Evolutionary conservation across 1,140 invertebrate genomes (phyloP), one percentile per base, ranked within the genome.

Genomic region (Muscidifurax raptorellus): DNA sequence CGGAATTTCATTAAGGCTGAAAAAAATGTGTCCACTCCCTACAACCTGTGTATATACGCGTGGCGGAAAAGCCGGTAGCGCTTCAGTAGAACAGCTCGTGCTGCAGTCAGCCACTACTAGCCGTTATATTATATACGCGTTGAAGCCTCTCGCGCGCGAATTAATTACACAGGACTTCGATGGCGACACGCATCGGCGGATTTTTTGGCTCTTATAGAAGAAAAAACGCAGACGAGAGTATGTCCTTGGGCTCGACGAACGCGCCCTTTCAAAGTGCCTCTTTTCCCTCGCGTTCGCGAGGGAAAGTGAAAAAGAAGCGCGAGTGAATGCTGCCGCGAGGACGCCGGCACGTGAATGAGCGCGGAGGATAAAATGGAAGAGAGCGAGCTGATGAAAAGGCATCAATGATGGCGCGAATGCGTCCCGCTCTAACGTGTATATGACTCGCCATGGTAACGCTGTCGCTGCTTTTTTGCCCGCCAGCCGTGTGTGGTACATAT

Each of bases 1-100:
- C 15, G 32, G 52, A 36, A 79, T 79, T 64, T 59, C 77, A 79
- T 79, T 79, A 79, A 36, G 77, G 52, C 59, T 27, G 76, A 32
- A 47, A 12, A 47, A 28, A 25, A 64, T 28, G 15, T 7, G 52
- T 47, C 47, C 69, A 9, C 30, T 72, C 30, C 13, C 28, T 7
- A 18, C 4, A 72, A 28, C 69, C 10, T 9, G 69, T 10, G 59
- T 22, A 15, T 22, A 4, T 4, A 6, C n/a, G n/a, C 69, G 27
- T 5, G 13, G 18, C 52, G 52, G 52, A 59, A 59, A 59, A 74
- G 71, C 28, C 36, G n/a, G 47, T 30, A 30, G 76, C 76, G 25
- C 44, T 13, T 30, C 77, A 80, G 77, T 80, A 18, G 64, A 66
- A 10, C 59, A 28, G 32, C 28, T 28, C 77, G 36, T 32, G 64